Evolutionary conservation across 2,113 vertebrate genomes (phyloP).

Genomic region (Rhabdornis inornatus): DNA sequence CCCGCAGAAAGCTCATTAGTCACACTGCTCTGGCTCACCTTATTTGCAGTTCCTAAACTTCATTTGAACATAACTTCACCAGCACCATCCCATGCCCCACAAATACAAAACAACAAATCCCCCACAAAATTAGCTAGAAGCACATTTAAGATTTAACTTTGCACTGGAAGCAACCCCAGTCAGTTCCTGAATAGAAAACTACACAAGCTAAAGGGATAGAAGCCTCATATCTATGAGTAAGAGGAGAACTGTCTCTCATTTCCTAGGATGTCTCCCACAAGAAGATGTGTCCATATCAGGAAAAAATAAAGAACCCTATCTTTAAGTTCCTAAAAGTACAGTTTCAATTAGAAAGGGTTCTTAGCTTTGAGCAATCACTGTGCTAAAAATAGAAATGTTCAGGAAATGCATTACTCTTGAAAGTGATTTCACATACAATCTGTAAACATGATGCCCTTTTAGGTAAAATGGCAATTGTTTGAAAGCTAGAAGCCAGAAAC

Average conservation of each 20-base stretch:
- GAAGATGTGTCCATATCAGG: background rate
- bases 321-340: background rate
- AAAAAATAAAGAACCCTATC: background rate
- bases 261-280: background rate
- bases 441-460: constrained; percentile 21
- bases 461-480: constrained; percentile 31
- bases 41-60: background rate
- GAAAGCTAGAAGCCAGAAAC: constrained; percentile 7
- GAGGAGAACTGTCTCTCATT: background rate
- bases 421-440: constrained; percentile 1
- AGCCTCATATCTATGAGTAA: background rate
- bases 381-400: constrained; percentile 25
- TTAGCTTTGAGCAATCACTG: background rate
- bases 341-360: background rate
- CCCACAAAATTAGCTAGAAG: background rate
- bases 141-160: background rate
- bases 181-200: background rate
- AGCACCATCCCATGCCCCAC: background rate
- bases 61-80: background rate
- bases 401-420: constrained; percentile 16
- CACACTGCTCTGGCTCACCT: background rate
- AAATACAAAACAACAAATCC: background rate
- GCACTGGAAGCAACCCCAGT: background rate
- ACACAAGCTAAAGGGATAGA: background rate
- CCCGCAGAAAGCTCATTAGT: background rate